phyloP scores from a whole-genome alignment of 2,888 invertebrate species.

The Hofmannophila pseudospretella region DNA sequence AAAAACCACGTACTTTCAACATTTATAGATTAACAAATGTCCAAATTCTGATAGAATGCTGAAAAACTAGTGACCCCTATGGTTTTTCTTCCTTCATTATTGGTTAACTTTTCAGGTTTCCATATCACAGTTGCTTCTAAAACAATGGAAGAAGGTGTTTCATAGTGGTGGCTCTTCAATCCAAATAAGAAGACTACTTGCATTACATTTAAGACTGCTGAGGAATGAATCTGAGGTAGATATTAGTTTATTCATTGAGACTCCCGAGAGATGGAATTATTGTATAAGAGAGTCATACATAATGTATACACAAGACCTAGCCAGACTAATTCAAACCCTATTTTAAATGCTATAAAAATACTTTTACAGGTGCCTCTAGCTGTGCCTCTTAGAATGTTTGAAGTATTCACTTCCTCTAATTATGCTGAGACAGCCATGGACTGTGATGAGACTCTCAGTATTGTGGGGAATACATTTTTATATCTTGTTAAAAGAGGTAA shows the following conservation, averaged over 20 bases:
- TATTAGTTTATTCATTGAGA: too few species aligned
- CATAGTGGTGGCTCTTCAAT: conserved; percentile 46
- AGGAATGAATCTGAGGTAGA: conserved; percentile 59
- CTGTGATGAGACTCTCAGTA: conserved; percentile 41
- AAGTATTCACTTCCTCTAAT: conserved; percentile 82
- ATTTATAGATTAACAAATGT: too few species aligned
- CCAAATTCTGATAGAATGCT: too few species aligned
- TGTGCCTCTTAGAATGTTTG: conserved; percentile 87
- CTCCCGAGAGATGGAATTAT: too few species aligned
- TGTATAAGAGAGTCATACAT: too few species aligned
- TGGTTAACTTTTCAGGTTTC: conserved; percentile 53
- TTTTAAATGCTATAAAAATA: too few species aligned
- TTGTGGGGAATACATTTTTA: conserved; percentile 64
- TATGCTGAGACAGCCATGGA: conserved; percentile 51
- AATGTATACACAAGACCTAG: too few species aligned
- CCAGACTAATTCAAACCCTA: too few species aligned
- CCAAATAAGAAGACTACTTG: conserved; percentile 60
- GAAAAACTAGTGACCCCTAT: too few species aligned
- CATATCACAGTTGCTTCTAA: conserved; percentile 73
- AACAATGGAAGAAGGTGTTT: conserved; percentile 67
- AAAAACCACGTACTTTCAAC: too few species aligned
- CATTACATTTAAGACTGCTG: conserved; percentile 55
- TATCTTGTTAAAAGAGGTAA: conserved; percentile 78
- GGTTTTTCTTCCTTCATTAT: not conserved
- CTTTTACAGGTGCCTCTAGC: conserved; percentile 75